phyloP scores from a whole-genome alignment of 1,140 invertebrate species.

The Zaprionus ornatus region DNA sequence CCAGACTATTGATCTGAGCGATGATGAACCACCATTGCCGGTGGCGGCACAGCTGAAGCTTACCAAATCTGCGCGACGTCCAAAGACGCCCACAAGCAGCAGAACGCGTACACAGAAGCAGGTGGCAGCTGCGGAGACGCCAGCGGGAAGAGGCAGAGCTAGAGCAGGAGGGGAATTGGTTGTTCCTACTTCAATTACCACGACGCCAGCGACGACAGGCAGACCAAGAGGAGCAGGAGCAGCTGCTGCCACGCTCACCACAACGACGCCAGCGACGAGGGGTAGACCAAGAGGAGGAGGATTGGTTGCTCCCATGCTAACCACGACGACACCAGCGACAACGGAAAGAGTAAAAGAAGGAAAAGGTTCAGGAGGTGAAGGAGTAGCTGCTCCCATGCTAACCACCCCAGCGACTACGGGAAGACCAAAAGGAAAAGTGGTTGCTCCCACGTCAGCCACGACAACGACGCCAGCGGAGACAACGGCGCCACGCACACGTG shows the following conservation, averaged over 20 bases:
- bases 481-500: background rate
- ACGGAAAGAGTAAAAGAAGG: too few relatives aligned
- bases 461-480: background rate
- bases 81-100: background rate
- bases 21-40: slow-evolving; percentile 26
- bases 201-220: background rate
- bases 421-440: background rate
- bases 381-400: too few relatives aligned
- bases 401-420: background rate
- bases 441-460: background rate
- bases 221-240: too few relatives aligned
- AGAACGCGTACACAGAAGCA: slow-evolving; percentile 6
- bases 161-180: background rate
- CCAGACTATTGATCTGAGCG: slow-evolving; percentile 48
- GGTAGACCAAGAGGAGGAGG: too few relatives aligned
- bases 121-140: slow-evolving; percentile 16
- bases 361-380: too few relatives aligned
- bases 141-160: slow-evolving; percentile 6
- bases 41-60: background rate
- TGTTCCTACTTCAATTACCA: background rate
- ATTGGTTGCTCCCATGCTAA: too few relatives aligned
- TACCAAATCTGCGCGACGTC: background rate
- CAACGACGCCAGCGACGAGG: too few relatives aligned
- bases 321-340: too few relatives aligned
- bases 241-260: too few relatives aligned